Conservation (phyloP, 2,113 vertebrate genomes). For the Pterophyllum scalare region DNA sequence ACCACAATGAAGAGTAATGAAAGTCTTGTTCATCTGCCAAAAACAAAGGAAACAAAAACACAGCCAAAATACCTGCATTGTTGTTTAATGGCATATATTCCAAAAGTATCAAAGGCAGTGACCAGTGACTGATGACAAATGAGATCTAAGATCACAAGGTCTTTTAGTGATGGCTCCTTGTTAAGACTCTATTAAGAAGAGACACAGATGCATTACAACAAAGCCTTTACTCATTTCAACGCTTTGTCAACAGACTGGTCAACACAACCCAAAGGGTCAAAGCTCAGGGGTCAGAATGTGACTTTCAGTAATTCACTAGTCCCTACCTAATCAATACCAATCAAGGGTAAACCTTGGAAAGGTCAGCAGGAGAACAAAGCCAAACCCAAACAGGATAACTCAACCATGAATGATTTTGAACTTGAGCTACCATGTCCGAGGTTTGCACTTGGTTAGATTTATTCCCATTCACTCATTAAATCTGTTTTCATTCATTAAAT, state of each 20-base stretch:
- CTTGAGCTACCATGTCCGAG: slow-evolving; percentile 17
- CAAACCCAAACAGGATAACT: background rate
- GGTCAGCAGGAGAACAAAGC: slow-evolving; percentile 19
- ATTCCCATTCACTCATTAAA: slow-evolving; percentile 23
- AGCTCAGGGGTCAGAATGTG: slow-evolving; percentile 55
- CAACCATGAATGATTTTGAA: slow-evolving; percentile 30
- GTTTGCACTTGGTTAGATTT: background rate
- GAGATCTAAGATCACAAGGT: background rate
- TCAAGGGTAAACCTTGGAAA: slow-evolving; percentile 25
- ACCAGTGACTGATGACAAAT: background rate
- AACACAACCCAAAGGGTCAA: slow-evolving; percentile 29
- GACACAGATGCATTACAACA: slow-evolving; percentile 23
- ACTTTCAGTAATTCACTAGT: slow-evolving; percentile 52
- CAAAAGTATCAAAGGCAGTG: background rate
- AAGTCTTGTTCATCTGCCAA: background rate
- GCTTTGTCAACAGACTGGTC: slow-evolving; percentile 28
- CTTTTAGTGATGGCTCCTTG: slow-evolving; percentile 13
- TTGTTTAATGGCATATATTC: background rate
- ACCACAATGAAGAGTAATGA: background rate
- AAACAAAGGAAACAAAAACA: no score
- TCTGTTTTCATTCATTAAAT: background rate
- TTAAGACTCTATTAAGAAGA: slow-evolving; percentile 32
- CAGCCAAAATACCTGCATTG: background rate
- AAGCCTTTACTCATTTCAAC: slow-evolving; percentile 21
- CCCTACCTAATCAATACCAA: slow-evolving; percentile 50